phyloP scores from a whole-genome alignment of 2,113 vertebrate genomes.

The Colistium nudipinnis region DNA sequence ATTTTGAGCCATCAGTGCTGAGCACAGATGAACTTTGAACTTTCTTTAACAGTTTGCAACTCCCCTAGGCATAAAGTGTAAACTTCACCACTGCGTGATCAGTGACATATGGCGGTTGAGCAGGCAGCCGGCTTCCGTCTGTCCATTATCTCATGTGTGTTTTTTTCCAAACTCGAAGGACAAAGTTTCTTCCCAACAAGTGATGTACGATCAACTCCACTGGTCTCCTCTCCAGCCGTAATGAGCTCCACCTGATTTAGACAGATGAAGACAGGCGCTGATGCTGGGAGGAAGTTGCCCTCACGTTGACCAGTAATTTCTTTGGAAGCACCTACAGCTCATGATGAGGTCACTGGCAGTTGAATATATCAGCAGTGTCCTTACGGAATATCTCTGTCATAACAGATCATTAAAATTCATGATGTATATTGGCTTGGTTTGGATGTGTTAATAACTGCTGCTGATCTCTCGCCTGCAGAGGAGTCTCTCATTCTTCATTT shows the following conservation, averaged over 20 bases:
- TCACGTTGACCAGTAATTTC: slow-evolving; percentile 14
- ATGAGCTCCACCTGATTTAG: slow-evolving; percentile 17
- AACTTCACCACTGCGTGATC: slow-evolving; percentile 6
- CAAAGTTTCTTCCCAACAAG: background rate
- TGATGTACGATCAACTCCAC: background rate
- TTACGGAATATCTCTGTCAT: too few relatives aligned
- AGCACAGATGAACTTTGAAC: slow-evolving; percentile 24
- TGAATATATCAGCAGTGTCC: slow-evolving; percentile 2
- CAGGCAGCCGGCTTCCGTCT: slow-evolving; percentile 26
- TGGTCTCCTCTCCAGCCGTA: background rate
- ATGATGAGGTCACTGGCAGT: slow-evolving; percentile 8
- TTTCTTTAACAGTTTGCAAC: background rate
- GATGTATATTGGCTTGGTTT: background rate
- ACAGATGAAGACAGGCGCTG: slow-evolving; percentile 1
- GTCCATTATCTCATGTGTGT: background rate
- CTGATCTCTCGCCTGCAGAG: slow-evolving; percentile 10
- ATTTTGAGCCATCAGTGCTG: too few relatives aligned
- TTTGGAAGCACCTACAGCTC: slow-evolving; percentile 7
- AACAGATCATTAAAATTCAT: slow-evolving; percentile 31
- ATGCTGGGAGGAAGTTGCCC: background rate
- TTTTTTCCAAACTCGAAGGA: background rate
- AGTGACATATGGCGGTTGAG: slow-evolving; percentile 14
- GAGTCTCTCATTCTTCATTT: background rate
- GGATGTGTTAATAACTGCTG: slow-evolving; percentile 7
- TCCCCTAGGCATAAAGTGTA: slow-evolving; percentile 3